phyloP scores from a whole-genome alignment of 2,113 vertebrate species.

The Ancistrus triradiatus region DNA sequence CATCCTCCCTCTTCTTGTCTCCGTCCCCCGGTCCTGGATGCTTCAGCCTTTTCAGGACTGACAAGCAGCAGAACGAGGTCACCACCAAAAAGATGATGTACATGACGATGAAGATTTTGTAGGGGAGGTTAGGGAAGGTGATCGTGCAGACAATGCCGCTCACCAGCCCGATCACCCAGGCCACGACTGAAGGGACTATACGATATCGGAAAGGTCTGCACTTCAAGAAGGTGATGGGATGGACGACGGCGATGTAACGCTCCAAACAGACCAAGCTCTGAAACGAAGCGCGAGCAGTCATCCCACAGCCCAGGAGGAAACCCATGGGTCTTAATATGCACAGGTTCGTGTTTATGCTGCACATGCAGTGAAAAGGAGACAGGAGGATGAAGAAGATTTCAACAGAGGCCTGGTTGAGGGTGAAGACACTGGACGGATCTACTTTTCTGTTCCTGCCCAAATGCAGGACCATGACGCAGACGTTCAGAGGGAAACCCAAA shows the following conservation, averaged over 20 bases:
- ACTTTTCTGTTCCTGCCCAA: neutral
- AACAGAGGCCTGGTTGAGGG: neutral
- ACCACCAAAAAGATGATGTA: neutral
- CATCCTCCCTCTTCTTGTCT: neutral
- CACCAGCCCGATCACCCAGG: neutral
- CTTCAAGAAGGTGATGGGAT: slow-evolving; percentile 4
- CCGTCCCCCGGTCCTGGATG: neutral
- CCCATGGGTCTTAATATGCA: neutral
- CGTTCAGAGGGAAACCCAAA: slow-evolving; percentile 21
- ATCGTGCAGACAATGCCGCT: neutral
- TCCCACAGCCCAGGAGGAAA: neutral
- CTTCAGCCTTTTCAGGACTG: slow-evolving; percentile 21
- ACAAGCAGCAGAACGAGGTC: neutral
- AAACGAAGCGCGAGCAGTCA: neutral
- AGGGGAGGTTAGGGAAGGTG: neutral
- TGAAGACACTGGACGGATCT: neutral
- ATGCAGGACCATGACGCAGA: neutral
- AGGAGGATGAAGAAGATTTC: neutral
- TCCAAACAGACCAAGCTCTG: slow-evolving; percentile 3
- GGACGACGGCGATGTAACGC: slow-evolving; percentile 2
- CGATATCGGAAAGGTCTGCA: slow-evolving; percentile 13
- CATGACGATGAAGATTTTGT: neutral
- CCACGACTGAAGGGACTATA: neutral
- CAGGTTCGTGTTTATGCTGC: neutral
- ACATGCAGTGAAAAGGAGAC: neutral